phyloP scores from a whole-genome alignment of 2,797 vertebrate genomes.

The Cirrhinus molitorella region DNA sequence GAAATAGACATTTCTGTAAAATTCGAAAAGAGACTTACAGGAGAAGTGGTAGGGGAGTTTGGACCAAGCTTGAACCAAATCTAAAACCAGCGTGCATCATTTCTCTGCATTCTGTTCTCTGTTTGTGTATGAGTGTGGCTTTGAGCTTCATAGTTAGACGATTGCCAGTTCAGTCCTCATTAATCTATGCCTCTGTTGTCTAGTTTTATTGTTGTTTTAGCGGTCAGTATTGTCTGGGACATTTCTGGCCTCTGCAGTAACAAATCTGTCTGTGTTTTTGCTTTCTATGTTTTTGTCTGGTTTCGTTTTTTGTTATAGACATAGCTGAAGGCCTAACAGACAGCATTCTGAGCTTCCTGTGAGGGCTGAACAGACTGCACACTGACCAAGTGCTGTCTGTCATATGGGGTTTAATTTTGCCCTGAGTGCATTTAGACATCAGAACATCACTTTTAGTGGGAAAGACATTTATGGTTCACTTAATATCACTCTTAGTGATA shows the following conservation, averaged over 20 bases:
- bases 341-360: constrained; percentile 30
- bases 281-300: constrained; percentile 19
- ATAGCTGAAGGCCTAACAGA: background rate
- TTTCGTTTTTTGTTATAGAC: background rate
- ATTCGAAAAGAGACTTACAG: background rate
- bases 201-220: constrained; percentile 10
- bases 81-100: background rate
- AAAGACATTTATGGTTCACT: background rate
- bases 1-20: background rate
- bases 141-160: constrained; percentile 35
- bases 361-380: background rate
- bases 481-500: background rate
- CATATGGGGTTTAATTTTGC: background rate
- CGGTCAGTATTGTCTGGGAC: constrained; percentile 1
- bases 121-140: background rate
- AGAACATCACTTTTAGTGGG: background rate
- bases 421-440: background rate
- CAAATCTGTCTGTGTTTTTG: constrained; percentile 22
- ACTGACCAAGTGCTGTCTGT: constrained; percentile 19
- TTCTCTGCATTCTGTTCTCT: background rate
- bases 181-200: constrained; percentile 22
- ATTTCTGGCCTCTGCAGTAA: background rate
- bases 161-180: background rate
- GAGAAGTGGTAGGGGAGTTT: background rate
- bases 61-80: background rate